These are phyloP conservation scores for Pyrrhopygopsis socrates DNA, from an alignment of 2,888 invertebrate species.

Conservation along the genomic window DNA sequence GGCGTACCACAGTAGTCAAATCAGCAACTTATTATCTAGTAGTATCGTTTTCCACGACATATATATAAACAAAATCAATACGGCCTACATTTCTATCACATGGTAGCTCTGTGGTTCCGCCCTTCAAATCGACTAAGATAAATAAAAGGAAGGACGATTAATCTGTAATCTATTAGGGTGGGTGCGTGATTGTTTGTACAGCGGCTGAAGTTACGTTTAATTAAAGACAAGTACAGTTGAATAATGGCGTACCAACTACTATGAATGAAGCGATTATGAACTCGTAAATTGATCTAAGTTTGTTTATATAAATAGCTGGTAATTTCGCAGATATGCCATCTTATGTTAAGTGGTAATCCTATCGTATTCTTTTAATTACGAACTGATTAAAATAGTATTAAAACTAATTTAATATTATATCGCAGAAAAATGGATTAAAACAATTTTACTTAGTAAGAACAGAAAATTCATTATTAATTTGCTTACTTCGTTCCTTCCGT, in stretches of 20 bases:
- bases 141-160: conserved; percentile 82
- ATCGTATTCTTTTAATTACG: no score
- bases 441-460: neutral
- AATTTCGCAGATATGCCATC: no score
- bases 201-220: conserved; percentile 21
- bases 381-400: no score
- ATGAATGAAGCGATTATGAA: no score
- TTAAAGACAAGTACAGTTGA: conserved; percentile 23
- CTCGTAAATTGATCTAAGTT: no score
- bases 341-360: no score
- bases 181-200: conserved; percentile 37
- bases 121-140: conserved; percentile 82
- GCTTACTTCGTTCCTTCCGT: conserved; percentile 25
- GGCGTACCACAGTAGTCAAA: no score
- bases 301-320: no score
- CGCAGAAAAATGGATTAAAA: neutral
- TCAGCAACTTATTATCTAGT: no score
- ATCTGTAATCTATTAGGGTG: conserved; percentile 43
- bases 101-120: conserved; percentile 56
- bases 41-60: no score
- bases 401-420: neutral
- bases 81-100: neutral
- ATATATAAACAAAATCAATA: no score
- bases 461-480: conserved; percentile 24
- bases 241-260: neutral